Conservation (phyloP, 2,113 vertebrate genomes). For the Oncorhynchus nerka region DNA sequence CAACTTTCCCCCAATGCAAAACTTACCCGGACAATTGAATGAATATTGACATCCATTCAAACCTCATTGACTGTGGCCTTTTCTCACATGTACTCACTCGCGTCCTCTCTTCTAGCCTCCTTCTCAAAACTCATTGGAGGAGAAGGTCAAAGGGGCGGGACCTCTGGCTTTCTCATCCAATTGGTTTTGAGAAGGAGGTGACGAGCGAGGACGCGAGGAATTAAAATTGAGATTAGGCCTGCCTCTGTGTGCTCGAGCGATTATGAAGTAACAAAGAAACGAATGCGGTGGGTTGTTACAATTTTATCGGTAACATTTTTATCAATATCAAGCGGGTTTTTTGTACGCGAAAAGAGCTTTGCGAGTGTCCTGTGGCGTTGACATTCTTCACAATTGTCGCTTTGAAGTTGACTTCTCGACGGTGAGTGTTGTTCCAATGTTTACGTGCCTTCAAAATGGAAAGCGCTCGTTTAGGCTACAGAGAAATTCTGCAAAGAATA, state of each 20-base stretch:
- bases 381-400: not conserved
- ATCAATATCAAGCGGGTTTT: not conserved
- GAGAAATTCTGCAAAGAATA: too few species aligned
- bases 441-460: not conserved
- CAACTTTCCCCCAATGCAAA: too few species aligned
- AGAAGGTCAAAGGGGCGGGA: too few species aligned
- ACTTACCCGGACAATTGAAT: too few species aligned
- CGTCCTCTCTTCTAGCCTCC: too few species aligned
- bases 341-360: not conserved
- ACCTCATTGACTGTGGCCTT: constrained; percentile 21
- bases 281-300: constrained; percentile 1
- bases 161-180: too few species aligned
- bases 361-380: not conserved
- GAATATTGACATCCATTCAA: not conserved
- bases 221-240: too few species aligned
- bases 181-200: too few species aligned
- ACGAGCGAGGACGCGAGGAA: too few species aligned
- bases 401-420: constrained; percentile 10
- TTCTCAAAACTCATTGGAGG: too few species aligned
- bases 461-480: too few species aligned
- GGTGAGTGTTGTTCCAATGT: constrained; percentile 1
- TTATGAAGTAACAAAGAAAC: constrained; percentile 64
- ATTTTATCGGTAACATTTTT: not conserved
- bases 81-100: too few species aligned
- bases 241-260: not conserved